Evolutionary conservation across 2,113 vertebrate species (phyloP).

Genomic region (Oryzias celebensis): DNA sequence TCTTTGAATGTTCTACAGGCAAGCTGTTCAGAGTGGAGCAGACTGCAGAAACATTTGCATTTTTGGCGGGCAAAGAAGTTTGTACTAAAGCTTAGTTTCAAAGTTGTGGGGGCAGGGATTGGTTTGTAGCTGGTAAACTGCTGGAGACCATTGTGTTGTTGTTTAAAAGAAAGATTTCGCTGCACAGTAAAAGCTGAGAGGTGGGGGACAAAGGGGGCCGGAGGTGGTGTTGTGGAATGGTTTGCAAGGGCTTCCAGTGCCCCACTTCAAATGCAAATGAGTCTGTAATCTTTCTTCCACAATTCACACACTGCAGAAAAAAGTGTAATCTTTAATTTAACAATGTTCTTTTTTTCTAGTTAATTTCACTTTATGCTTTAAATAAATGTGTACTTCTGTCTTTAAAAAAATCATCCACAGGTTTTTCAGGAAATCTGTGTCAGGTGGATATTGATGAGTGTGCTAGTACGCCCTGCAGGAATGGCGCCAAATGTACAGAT

Average conservation of each 20-base stretch:
- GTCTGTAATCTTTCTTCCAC: constrained; percentile 39
- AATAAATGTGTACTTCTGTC: neutral
- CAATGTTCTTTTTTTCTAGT: neutral
- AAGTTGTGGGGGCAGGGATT: constrained; percentile 62
- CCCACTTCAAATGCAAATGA: constrained; percentile 72
- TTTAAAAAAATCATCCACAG: constrained; percentile 64
- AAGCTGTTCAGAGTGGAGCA: constrained; percentile 17
- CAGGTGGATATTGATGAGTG: constrained; percentile 94
- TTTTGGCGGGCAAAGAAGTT: constrained; percentile 64
- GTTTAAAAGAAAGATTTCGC: constrained; percentile 75
- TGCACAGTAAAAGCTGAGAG: constrained; percentile 53
- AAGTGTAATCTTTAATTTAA: neutral
- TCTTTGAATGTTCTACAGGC: constrained; percentile 3
- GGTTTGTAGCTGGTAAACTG: constrained; percentile 58
- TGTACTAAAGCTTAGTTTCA: constrained; percentile 71
- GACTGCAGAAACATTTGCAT: constrained; percentile 57
- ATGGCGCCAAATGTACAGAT: constrained; percentile 90
- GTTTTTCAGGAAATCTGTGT: constrained; percentile 90
- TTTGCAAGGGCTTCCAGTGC: constrained; percentile 57
- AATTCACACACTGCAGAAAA: constrained; percentile 44
- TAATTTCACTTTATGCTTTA: neutral
- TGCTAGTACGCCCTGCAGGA: constrained; percentile 93
- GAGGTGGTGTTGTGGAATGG: constrained; percentile 12
- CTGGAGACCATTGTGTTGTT: constrained; percentile 51
- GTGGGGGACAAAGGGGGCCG: constrained; percentile 3